phyloP scores from a whole-genome alignment of 2,888 invertebrate species.

The Tetrapedia diversipes region DNA sequence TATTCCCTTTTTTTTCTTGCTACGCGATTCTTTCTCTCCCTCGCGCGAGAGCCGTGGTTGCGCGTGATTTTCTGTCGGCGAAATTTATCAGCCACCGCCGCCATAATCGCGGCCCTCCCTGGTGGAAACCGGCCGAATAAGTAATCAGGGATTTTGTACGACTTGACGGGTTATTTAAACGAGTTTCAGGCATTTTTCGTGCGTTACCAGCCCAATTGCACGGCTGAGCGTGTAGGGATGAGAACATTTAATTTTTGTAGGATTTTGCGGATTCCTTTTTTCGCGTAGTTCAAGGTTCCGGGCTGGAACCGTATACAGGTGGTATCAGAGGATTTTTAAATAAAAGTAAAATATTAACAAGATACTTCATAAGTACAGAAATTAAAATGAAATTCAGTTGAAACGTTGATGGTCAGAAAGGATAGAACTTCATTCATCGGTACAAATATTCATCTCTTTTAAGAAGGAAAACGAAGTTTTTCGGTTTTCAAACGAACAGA shows the following conservation, averaged over 20 bases:
- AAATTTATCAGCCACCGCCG: slow-evolving; percentile 48
- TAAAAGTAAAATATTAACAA: too few species aligned
- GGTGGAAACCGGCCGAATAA: slow-evolving; percentile 19
- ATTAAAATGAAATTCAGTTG: background rate
- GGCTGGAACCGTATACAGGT: too few species aligned
- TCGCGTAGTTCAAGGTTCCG: too few species aligned
- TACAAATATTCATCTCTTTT: background rate
- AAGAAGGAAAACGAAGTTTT: background rate
- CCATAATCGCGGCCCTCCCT: slow-evolving; percentile 35
- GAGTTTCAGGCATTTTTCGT: background rate
- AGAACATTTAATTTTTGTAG: background rate
- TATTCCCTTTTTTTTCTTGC: background rate
- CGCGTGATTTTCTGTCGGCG: slow-evolving; percentile 35
- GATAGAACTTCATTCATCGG: background rate
- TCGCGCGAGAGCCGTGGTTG: background rate
- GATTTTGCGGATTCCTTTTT: too few species aligned
- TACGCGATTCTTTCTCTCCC: background rate
- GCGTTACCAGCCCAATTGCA: background rate
- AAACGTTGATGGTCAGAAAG: background rate
- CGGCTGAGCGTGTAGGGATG: background rate
- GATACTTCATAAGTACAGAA: too few species aligned
- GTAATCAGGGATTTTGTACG: slow-evolving; percentile 16
- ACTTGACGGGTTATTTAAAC: background rate
- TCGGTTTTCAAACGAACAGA: background rate
- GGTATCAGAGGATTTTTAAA: too few species aligned